Percentiles rank a stretch among this genome's conserved stretches.
Evolutionary conservation across 2,888 invertebrate genomes (phyloP).

Genomic region (Calameuta idolon): DNA sequence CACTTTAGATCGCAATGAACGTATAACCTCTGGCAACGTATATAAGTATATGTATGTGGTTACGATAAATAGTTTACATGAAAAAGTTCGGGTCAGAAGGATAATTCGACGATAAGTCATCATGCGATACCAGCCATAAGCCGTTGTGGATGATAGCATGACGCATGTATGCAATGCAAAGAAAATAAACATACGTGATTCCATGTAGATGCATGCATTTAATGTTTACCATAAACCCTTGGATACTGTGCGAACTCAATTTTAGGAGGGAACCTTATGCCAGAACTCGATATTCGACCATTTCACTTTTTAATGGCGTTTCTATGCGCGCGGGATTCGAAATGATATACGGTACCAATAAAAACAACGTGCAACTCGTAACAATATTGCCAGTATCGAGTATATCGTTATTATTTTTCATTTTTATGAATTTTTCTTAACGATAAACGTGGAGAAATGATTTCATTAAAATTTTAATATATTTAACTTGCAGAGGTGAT

Average conservation of each 20-base stretch:
- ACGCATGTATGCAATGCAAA: not conserved
- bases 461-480: not conserved
- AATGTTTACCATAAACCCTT: not conserved
- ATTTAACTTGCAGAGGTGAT: not conserved
- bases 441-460: not conserved
- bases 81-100: not conserved
- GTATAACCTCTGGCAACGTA: not conserved
- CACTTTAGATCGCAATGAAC: not conserved
- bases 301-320: not conserved
- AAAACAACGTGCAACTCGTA: not conserved
- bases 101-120: not conserved
- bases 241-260: not conserved
- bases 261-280: not conserved
- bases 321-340: not conserved
- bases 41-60: not conserved
- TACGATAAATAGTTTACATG: not conserved
- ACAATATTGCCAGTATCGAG: not conserved
- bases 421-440: not conserved
- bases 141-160: not conserved
- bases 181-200: not conserved
- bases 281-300: not conserved
- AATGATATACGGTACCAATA: not conserved
- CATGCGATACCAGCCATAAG: not conserved
- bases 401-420: not conserved
- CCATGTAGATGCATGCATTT: not conserved